These are phyloP conservation scores for Gymnothorax reevesii DNA, from an alignment of 2,797 vertebrate genomes.

Conservation along the genomic window DNA sequence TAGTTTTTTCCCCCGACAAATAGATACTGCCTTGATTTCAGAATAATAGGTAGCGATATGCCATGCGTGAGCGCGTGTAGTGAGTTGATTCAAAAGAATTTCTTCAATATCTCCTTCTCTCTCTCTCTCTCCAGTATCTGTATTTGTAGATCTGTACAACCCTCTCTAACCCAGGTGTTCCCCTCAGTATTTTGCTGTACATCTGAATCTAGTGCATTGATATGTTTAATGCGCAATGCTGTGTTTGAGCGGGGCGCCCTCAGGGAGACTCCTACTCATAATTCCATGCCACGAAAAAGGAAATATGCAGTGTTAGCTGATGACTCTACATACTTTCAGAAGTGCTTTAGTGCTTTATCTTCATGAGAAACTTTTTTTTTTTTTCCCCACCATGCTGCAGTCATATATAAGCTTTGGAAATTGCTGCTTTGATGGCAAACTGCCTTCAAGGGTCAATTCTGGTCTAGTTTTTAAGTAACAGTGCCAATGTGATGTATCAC, in stretches of 20 bases:
- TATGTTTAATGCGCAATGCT: not conserved
- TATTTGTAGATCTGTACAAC: not conserved
- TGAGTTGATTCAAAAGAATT: not conserved
- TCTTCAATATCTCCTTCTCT: not conserved
- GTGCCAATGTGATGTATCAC: not conserved
- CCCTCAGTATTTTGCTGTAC: not conserved
- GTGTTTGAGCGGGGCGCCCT: not conserved
- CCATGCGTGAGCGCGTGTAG: not conserved
- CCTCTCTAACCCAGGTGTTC: not conserved
- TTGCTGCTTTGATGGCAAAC: not conserved
- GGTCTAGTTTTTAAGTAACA: not conserved
- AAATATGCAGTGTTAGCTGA: not conserved
- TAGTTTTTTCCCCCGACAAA: not conserved
- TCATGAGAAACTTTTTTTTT: not conserved
- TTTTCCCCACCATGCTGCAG: not conserved
- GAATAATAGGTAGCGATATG: slow-evolving; percentile 24
- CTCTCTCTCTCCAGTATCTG: not conserved
- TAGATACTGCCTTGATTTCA: not conserved
- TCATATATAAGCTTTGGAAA: not conserved
- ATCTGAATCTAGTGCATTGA: not conserved
- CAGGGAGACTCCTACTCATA: not conserved
- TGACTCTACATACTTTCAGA: not conserved
- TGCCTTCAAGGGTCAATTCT: not conserved
- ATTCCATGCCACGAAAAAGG: not conserved
- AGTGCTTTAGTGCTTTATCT: not conserved